Evolutionary conservation across 2,797 vertebrate genomes (phyloP).

Genomic region (Hemitrygon akajei): DNA sequence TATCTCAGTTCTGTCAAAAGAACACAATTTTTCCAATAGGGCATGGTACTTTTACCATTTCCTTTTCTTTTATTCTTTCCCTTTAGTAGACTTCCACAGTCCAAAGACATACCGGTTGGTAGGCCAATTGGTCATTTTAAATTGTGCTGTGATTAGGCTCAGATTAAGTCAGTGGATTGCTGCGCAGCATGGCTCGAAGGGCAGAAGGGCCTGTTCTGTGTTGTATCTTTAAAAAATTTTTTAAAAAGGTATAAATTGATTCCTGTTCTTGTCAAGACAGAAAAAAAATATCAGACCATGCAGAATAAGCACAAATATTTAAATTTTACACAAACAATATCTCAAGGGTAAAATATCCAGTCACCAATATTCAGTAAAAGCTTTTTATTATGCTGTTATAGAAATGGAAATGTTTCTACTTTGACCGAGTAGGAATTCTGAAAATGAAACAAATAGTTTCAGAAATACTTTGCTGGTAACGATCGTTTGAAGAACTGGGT

Average conservation of each 20-base stretch:
- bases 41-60: background rate
- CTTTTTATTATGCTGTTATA: background rate
- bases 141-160: too few relatives aligned
- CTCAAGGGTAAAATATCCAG: background rate
- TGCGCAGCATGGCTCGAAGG: too few relatives aligned
- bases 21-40: background rate
- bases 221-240: too few relatives aligned
- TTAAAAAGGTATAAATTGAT: background rate
- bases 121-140: too few relatives aligned
- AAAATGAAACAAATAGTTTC: background rate
- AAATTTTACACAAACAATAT: background rate
- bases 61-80: too few relatives aligned
- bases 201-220: too few relatives aligned
- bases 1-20: background rate
- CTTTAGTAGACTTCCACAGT: background rate
- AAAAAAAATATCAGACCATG: background rate
- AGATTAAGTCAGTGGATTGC: too few relatives aligned
- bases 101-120: too few relatives aligned
- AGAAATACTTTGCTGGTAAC: background rate
- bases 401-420: background rate
- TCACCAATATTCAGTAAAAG: background rate
- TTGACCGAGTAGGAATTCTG: background rate
- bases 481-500: background rate
- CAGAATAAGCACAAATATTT: background rate
- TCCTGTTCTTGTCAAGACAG: background rate